These are phyloP conservation scores for Chondrosia reniformis DNA, from an alignment of 37 sponge, comb jelly and placozoan genomes.

Conservation along the genomic window DNA sequence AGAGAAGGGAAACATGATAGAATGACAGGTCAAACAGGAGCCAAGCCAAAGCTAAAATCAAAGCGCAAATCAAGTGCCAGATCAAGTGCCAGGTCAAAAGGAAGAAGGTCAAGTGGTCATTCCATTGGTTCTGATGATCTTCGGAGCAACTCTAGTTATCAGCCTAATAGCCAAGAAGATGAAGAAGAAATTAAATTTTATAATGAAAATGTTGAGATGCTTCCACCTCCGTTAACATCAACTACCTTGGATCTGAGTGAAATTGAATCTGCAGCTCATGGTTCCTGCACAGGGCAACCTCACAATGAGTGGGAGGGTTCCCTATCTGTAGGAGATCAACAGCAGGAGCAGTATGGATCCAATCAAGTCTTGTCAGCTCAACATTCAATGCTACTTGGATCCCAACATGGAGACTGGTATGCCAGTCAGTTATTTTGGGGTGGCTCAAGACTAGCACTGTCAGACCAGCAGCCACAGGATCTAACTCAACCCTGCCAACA, in stretches of 20 bases:
- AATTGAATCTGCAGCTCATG: too few species aligned
- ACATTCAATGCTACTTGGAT: constrained; percentile 3
- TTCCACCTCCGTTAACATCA: neutral
- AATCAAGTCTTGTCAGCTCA: neutral
- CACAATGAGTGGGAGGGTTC: too few species aligned
- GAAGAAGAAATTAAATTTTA: constrained; percentile 12
- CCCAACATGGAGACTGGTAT: constrained; percentile 2
- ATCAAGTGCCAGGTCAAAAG: neutral
- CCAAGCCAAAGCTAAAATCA: too few species aligned
- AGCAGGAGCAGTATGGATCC: too few species aligned
- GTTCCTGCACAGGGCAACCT: too few species aligned
- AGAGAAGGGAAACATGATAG: too few species aligned
- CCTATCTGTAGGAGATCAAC: too few species aligned
- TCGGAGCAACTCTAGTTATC: too few species aligned
- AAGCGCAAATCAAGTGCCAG: too few species aligned
- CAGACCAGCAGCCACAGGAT: neutral
- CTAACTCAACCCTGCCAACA: neutral
- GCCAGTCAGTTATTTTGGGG: neutral
- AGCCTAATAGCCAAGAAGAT: too few species aligned
- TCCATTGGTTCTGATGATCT: neutral
- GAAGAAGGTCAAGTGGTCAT: neutral
- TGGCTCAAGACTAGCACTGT: neutral
- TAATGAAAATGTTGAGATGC: neutral
- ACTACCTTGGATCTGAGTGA: too few species aligned
- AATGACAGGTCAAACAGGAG: too few species aligned